These are phyloP conservation scores for Sebastes cheni DNA, from an alignment of 2,797 vertebrate genomes.

Conservation along the genomic window DNA sequence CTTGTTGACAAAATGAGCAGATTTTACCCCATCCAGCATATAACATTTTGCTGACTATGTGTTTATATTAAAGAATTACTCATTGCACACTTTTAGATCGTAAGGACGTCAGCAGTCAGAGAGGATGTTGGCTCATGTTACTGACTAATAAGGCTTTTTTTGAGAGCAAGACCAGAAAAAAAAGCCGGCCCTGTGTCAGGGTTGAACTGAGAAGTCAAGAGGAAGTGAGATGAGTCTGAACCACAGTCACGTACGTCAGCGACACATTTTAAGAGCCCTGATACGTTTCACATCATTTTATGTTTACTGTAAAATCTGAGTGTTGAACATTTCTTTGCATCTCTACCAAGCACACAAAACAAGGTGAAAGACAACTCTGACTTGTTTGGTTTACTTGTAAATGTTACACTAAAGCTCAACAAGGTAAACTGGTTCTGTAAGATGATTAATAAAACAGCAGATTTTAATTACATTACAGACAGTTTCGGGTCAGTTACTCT, in stretches of 20 bases:
- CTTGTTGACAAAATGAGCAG: neutral
- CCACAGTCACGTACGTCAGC: slow-evolving; percentile 68
- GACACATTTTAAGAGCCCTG: neutral
- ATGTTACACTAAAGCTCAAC: neutral
- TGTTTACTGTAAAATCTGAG: neutral
- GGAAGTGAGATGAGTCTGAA: slow-evolving; percentile 84
- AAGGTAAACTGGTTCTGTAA: neutral
- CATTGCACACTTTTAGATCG: neutral
- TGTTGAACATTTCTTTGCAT: neutral
- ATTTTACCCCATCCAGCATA: neutral
- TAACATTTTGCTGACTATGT: neutral
- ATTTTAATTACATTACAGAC: neutral
- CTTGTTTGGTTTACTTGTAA: neutral
- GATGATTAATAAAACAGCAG: neutral
- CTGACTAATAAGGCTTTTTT: slow-evolving; percentile 48
- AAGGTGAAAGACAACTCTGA: neutral
- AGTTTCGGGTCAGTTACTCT: neutral
- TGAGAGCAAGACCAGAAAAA: neutral
- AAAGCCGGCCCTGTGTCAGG: slow-evolving; percentile 15
- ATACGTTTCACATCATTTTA: neutral
- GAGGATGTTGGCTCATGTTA: slow-evolving; percentile 65
- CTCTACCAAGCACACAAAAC: neutral
- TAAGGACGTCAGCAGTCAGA: slow-evolving; percentile 41
- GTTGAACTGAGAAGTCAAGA: slow-evolving; percentile 79
- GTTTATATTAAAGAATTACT: neutral